Evolutionary conservation across 2,113 vertebrate genomes (phyloP).

Genomic region (Piprites chloris): DNA sequence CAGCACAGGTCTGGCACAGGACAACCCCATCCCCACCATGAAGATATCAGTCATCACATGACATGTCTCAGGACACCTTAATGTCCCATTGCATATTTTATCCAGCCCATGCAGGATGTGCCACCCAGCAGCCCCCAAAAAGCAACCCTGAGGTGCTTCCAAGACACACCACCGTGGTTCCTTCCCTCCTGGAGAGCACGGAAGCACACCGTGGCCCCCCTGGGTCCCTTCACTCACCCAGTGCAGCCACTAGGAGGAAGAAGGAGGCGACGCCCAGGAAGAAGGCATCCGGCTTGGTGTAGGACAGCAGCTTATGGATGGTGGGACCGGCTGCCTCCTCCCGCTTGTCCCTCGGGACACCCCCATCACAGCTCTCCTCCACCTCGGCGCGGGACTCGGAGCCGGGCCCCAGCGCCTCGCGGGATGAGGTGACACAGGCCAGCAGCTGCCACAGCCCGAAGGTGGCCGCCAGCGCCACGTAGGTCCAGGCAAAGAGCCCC

Average conservation of each 20-base stretch:
- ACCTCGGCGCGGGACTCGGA: constrained; percentile 9
- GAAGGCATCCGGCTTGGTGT: constrained; percentile 82
- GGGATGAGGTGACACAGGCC: constrained; percentile 57
- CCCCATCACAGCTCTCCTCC: constrained; percentile 22
- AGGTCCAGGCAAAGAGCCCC: constrained; percentile 88
- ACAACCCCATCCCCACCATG: neutral
- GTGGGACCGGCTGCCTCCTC: constrained; percentile 80
- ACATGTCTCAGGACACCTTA: neutral
- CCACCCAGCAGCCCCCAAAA: neutral
- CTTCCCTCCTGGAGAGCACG: neutral
- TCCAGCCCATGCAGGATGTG: fast-evolving
- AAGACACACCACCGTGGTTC: neutral
- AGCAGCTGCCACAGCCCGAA: constrained; percentile 81
- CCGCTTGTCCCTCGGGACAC: neutral
- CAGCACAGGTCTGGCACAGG: fast-evolving
- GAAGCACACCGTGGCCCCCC: fast-evolving
- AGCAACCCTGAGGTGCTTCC: neutral
- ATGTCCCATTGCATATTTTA: neutral
- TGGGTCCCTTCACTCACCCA: constrained; percentile 76
- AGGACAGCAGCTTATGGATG: constrained; percentile 86
- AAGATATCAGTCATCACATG: fast-evolving
- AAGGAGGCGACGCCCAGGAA: constrained; percentile 82
- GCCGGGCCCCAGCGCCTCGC: constrained; percentile 45
- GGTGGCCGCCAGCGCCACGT: constrained; percentile 71
- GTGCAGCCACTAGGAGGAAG: constrained; percentile 85